Base-by-base conservation (phyloP, 2,797 vertebrate species). In the Galaxias olidus region DNA sequence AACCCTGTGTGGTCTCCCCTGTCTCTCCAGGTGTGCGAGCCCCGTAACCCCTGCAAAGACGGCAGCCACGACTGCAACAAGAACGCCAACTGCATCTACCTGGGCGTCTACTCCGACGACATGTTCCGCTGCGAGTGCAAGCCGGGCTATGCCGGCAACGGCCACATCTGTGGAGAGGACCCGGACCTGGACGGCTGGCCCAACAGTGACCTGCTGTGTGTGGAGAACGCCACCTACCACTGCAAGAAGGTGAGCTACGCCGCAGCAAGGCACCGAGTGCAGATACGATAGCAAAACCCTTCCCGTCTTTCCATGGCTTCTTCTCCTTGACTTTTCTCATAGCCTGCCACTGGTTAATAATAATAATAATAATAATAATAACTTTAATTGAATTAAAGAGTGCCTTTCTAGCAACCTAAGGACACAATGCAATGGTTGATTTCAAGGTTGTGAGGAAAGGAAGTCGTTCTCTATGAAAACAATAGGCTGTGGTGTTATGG, bases 181-280 rank as follows among this genome's bases (percentile, higher is more conserved):
- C 94, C 85, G 1, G 98, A 99, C 74, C 86, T 99, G 68, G 98
- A 99, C 0, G 97, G 98, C 71, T 99, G 97, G 98, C 98, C 98
- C 72, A 99, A 98, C 63, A 91, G 85, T 53, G 69, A 98, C 75
- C 91, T 99, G 60, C 75, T 75, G 50, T 99, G 98, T 73, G 95
- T 99, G 83, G 93, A 91, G 77, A 99, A 99, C 13, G 97, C 98
- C n/a, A 99, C 98, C 57, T 99, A 99, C 84, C 97, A 99, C 85
- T 99, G 98, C 89, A 98, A 95, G 82, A 99, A 98, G 88, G 98
- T 99, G 94, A 65, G 70, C 30, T 30, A 30, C 30, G 30, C 30
- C 74, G 61, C 13, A 8, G 1, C 13, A 71, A 76, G 59, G 19
- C 44, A 65, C 61, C 72, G 68, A 65, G 20, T 63, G 41, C 40